Evolutionary conservation across 2,113 vertebrate species (phyloP).

Genomic region (Prunella himalayana): DNA sequence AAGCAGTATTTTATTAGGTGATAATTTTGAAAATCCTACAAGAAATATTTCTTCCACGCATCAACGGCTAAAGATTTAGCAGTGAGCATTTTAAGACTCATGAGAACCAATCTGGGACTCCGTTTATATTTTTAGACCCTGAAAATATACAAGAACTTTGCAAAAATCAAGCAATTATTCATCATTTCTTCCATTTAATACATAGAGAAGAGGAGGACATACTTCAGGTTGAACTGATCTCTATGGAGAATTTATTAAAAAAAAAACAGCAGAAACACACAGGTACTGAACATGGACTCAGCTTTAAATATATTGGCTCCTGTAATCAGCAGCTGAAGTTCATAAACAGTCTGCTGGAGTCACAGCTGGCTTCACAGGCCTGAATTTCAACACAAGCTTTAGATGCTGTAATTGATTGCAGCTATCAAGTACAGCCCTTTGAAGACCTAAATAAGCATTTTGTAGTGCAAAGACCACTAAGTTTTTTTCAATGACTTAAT

Average conservation of each 20-base stretch:
- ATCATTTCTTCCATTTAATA: background rate
- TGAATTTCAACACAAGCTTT: background rate
- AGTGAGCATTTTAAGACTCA: background rate
- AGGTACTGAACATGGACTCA: background rate
- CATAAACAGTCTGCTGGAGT: background rate
- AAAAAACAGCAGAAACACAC: background rate
- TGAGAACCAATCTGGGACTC: background rate
- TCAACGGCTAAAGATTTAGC: background rate
- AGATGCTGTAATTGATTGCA: background rate
- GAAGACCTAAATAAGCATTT: background rate
- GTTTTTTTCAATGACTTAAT: background rate
- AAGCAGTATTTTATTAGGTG: slow-evolving; percentile 9
- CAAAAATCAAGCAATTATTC: background rate
- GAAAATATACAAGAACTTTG: background rate
- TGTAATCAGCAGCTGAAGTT: background rate
- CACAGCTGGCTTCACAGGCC: background rate
- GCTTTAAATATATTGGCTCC: background rate
- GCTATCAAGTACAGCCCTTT: background rate
- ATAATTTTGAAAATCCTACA: slow-evolving; percentile 6
- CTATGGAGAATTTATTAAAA: background rate
- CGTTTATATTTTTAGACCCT: background rate
- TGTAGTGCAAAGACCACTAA: background rate
- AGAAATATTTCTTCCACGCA: background rate
- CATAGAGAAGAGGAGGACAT: background rate
- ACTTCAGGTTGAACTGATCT: background rate